Evolutionary conservation across 53 echinoderm and acorn worm genomes (phyloP).

Genomic region (Hippasteria phrygiana): DNA sequence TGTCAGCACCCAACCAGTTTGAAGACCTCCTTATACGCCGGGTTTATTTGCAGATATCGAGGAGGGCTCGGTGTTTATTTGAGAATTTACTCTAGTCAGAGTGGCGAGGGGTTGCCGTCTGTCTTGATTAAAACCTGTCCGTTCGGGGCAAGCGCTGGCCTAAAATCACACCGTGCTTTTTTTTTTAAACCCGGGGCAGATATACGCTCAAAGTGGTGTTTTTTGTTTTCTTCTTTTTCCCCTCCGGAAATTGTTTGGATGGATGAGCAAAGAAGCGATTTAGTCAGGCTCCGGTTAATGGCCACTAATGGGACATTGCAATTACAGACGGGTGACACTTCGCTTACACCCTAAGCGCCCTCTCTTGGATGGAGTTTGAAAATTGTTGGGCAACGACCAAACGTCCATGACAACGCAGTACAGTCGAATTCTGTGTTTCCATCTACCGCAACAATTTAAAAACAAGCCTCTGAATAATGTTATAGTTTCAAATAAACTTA

Average conservation of each 20-base stretch:
- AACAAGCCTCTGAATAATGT: no score
- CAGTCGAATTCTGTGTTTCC: no score
- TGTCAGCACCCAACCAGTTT: conserved; percentile 33
- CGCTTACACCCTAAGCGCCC: not conserved
- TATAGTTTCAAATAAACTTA: no score
- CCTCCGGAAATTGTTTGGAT: conserved; percentile 7
- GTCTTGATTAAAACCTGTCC: conserved; percentile 36
- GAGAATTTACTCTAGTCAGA: conserved; percentile 8
- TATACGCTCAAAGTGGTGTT: not conserved
- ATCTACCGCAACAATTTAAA: no score
- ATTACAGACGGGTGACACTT: not conserved
- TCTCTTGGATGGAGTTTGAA: not conserved
- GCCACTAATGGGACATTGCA: not conserved
- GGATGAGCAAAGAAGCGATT: not conserved
- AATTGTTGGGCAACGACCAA: no score
- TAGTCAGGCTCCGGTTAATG: not conserved
- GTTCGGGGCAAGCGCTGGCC: not conserved
- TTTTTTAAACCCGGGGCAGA: not conserved
- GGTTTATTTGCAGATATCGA: conserved; percentile 21
- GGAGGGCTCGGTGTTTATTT: conserved; percentile 47
- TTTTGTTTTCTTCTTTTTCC: not conserved
- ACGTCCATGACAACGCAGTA: no score
- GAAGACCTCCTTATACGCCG: not conserved
- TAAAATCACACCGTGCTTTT: not conserved
- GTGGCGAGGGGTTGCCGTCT: not conserved